Evolutionary conservation across 2,888 invertebrate species (phyloP), one percentile per base, ranked within the genome.

Genomic region (Eupeodes luniger): DNA sequence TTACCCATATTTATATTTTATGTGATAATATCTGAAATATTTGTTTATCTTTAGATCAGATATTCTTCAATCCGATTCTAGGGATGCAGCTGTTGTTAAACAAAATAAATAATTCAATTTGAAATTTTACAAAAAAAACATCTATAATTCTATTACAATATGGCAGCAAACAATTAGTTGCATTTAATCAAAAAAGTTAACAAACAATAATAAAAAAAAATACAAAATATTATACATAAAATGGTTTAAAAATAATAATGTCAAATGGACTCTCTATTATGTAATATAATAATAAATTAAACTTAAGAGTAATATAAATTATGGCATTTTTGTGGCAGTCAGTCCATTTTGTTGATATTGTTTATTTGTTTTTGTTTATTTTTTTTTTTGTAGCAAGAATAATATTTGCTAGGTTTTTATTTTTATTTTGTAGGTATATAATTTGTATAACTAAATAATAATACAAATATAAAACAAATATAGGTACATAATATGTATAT

Each of bases 321-420:
- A 88, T 88, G 88, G 85, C 88, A 88, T 88, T 84, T 85, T 78
- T 34, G 78, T 84, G 84, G 84, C 84, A 88, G 74, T 88, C 88
- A 84, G 81, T 88, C 72, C 87, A 80, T 79, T 82, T 82, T 19
- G 40, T 62, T 69, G 53, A 67, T 16, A 64, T 59, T 57, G 12
- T 59, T 34, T 40, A 40, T 7, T 27, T 59, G 53, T 69, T 66
- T 16, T 40, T 75, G 57, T 61, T 78, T 59, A 2, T 64, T 61
- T 55, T 57, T 61, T 55, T 57, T 67, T 61, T 69, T 57, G 47
- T 34, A 55, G 55, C 40, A 70, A 70, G 11, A 70, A 61, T 34
- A 61, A 72, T 72, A 70, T 64, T 64, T 44, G 12, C 19, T 62
- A 40, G 47, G 19, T 55, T 55, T 44, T 34, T 16, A 47, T 27